Evolutionary conservation across 2,113 vertebrate species (phyloP).

Genomic region (Dermatemys mawii): DNA sequence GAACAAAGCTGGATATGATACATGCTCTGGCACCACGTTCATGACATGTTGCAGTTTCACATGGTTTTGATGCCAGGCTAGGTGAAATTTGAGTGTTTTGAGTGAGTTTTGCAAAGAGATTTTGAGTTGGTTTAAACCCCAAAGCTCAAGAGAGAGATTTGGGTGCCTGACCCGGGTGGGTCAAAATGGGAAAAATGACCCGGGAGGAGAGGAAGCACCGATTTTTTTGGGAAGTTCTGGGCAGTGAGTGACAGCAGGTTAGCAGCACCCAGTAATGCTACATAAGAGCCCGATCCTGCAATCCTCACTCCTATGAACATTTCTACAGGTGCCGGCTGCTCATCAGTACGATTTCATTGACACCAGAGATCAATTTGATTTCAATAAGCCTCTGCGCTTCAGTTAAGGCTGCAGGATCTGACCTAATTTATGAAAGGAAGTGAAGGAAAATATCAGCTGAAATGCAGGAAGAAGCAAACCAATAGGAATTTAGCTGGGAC

Average conservation of each 20-base stretch:
- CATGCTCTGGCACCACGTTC: not conserved
- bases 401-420: not conserved
- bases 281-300: not conserved
- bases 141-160: not conserved
- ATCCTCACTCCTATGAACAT: accelerated
- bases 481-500: conserved; percentile 15
- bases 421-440: accelerated
- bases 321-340: not conserved
- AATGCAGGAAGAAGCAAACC: conserved; percentile 17
- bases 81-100: not conserved
- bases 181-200: not conserved
- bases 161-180: not conserved
- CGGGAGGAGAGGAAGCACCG: not conserved
- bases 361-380: conserved; percentile 1
- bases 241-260: accelerated
- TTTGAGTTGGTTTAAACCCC: not conserved
- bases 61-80: not conserved
- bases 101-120: not conserved
- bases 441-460: not conserved
- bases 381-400: conserved; percentile 48
- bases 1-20: conserved; percentile 25
- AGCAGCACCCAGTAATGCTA: accelerated
- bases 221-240: not conserved
- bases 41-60: not conserved
- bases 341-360: not conserved